Evolutionary conservation across 2,888 invertebrate species (phyloP).

Genomic region (Mimachlamys varia): DNA sequence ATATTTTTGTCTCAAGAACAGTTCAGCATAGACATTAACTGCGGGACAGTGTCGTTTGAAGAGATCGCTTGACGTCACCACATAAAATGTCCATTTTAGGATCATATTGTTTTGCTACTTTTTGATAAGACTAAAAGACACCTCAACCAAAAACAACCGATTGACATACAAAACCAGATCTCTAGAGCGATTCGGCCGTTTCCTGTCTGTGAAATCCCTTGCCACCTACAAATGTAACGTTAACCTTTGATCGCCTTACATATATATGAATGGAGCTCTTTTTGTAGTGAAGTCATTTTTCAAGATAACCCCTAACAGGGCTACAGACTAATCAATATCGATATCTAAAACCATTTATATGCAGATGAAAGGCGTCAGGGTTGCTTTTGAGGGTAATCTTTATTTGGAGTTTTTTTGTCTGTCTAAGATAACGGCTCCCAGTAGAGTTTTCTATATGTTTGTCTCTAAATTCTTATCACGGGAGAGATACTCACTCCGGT

Average conservation of each 20-base stretch:
- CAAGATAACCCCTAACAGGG: not conserved
- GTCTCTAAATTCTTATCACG: conserved; percentile 12
- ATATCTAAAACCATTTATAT: not conserved
- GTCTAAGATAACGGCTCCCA: not conserved
- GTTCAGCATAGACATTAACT: too few species aligned
- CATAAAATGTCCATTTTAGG: not conserved
- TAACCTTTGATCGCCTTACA: not conserved
- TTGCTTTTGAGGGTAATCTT: not conserved
- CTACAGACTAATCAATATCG: not conserved
- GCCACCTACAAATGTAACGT: not conserved
- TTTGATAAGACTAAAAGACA: not conserved
- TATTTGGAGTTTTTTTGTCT: conserved; percentile 9
- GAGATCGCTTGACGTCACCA: too few species aligned
- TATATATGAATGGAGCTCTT: not conserved
- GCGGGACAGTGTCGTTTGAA: too few species aligned
- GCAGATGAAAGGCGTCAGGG: not conserved
- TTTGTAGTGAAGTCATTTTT: not conserved
- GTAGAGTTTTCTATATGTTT: not conserved
- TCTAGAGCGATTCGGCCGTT: not conserved
- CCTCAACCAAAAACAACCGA: not conserved
- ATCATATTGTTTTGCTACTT: not conserved
- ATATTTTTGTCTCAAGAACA: too few species aligned
- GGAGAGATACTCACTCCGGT: not conserved
- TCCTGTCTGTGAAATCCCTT: not conserved
- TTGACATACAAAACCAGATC: not conserved